Base-by-base conservation (phyloP, 2,113 vertebrate species). In the Lampris megalopsis region DNA sequence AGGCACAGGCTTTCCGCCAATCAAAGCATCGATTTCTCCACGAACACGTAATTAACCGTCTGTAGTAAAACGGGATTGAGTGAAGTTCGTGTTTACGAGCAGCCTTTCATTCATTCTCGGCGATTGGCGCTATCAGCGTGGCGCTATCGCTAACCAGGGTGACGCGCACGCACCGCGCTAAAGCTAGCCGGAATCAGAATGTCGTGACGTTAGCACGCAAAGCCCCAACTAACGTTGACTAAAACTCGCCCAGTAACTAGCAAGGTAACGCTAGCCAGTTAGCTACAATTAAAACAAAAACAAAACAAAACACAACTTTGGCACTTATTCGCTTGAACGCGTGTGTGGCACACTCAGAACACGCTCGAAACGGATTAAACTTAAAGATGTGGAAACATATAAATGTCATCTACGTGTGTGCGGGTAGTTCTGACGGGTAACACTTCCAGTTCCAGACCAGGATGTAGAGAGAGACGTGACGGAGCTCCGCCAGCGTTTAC, bases 401-500 rank as follows among this genome's bases (percentile, higher is more conserved):
- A 68, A 69, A 73, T 53, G 85, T 77, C 71, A 77, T 61, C 71
- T 77, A 70, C 73, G 57, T 68, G 81, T 56, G 65, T 72, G 88
- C 73, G 24, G 24, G 24, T 24, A 24, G 24, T 24, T 24, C 24
- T 24, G 24, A 24, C 24, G 0, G 24, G 24, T 86, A 88, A 90
- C 84, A 88, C 63, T 64, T 86, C 42, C 77, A 82, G 86, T 84
- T 81, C 76, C 77, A 83, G 79, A 82, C 80, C 88, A 90, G 90
- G 90, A 91, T 89, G 80, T 86, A 86, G 80, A 63, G 68, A 76
- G 35, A 82, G 74, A 70, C 87, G 35, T 80, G 74, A 70, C 87
- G 89, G 88, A 88, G 86, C 66, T 77, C 76, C 68, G 68, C 80
- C 74, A 53, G 74, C 71, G 79, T 8, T n/a, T 38, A 83, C 79